A percentile compares a stretch with the other conserved stretches of the same genome.
These are phyloP conservation scores for Drosophila kokeensis DNA, from an alignment of 2,888 invertebrate genomes.

Conservation along the genomic window DNA sequence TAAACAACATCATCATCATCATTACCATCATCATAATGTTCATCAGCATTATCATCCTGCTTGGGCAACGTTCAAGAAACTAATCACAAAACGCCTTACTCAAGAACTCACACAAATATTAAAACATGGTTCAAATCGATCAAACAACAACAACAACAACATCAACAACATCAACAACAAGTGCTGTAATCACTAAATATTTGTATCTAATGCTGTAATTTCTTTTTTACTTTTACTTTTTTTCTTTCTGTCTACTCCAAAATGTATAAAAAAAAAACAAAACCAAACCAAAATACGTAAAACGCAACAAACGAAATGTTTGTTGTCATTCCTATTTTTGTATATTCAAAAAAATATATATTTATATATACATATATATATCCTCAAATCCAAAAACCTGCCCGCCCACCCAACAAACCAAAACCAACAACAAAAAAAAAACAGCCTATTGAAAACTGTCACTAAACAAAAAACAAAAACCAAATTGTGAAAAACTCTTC, in stretches of 20 bases:
- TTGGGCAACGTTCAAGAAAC: conserved; percentile 48
- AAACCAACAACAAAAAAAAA: conserved; percentile 49
- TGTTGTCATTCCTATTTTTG: conserved; percentile 64
- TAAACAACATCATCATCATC: conserved; percentile 10
- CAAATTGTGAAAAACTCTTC: conserved; percentile 55
- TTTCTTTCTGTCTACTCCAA: conserved; percentile 76
- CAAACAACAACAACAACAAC: conserved; percentile 19
- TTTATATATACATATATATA: conserved; percentile 30
- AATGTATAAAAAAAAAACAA: conserved; percentile 33
- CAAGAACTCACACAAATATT: conserved; percentile 22
- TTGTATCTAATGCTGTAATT: conserved; percentile 83
- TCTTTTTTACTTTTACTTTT: conserved; percentile 80
- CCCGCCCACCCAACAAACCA: conserved; percentile 37
- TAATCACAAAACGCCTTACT: conserved; percentile 31
- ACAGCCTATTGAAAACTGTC: conserved; percentile 71
- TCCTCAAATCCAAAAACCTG: conserved; percentile 9
- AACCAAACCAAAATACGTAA: conserved; percentile 13
- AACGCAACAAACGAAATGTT: conserved; percentile 53
- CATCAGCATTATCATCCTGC: conserved; percentile 8
- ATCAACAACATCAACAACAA: conserved; percentile 6
- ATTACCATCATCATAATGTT: conserved; percentile 4
- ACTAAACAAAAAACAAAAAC: conserved; percentile 70
- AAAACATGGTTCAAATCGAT: conserved; percentile 35
- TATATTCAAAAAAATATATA: conserved; percentile 57
- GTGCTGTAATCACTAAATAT: conserved; percentile 57